These are phyloP conservation scores for Diphyllodes magnificus DNA, from an alignment of 2,113 vertebrate genomes.

Conservation along the genomic window DNA sequence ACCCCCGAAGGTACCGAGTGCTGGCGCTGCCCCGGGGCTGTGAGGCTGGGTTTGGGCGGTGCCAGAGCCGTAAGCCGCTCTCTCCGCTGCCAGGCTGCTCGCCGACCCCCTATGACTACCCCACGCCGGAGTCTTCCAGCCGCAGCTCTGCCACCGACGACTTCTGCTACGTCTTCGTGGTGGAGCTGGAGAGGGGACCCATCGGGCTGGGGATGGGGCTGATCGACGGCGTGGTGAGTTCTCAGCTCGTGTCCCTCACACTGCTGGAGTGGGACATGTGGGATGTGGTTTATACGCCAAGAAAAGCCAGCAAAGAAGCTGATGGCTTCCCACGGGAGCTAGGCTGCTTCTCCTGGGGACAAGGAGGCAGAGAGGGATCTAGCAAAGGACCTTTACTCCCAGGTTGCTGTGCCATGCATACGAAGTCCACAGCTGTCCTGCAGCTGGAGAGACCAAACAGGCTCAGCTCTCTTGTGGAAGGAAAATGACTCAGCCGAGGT, in stretches of 20 bases:
- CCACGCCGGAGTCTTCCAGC: conserved; percentile 78
- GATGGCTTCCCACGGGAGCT: not conserved
- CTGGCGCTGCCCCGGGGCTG: not conserved
- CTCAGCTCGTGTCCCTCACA: not conserved
- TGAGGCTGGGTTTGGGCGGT: not conserved
- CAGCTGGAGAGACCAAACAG: not conserved
- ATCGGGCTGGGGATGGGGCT: conserved; percentile 94
- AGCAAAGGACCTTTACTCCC: not conserved
- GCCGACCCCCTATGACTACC: conserved; percentile 64
- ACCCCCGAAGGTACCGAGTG: conserved; percentile 73
- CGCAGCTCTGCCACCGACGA: conserved; percentile 80
- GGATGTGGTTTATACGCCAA: not conserved
- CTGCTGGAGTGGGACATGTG: rapidly evolving
- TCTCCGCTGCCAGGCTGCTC: conserved; percentile 34
- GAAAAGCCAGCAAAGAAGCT: not conserved
- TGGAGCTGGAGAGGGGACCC: conserved; percentile 92
- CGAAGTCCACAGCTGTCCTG: not conserved
- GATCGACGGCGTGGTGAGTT: conserved; percentile 91
- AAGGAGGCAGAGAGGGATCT: not conserved
- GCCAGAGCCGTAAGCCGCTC: not conserved
- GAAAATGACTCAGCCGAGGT: not conserved
- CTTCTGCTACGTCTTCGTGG: conserved; percentile 88
- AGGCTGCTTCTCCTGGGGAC: not conserved
- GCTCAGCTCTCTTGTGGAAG: not conserved
- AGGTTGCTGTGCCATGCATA: rapidly evolving